phyloP scores from a whole-genome alignment of 2,113 vertebrate genomes.

The Prochilodus magdalenae region DNA sequence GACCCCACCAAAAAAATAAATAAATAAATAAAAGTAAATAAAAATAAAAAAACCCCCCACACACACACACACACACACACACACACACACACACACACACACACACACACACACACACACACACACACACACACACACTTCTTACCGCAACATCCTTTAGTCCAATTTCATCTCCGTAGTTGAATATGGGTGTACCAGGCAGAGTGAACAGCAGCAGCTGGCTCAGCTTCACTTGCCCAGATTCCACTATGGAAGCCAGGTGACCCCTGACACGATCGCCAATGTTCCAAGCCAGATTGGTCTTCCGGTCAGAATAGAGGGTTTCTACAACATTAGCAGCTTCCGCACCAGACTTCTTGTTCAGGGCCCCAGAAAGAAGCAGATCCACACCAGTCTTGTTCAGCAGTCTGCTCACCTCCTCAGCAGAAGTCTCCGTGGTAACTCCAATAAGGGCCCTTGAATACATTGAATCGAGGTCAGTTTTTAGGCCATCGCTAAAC shows the following conservation, averaged over 20 bases:
- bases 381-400: conserved; percentile 72
- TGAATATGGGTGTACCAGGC: conserved; percentile 83
- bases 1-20: too few relatives aligned
- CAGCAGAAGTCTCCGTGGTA: conserved; percentile 43
- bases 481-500: neutral
- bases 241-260: conserved; percentile 67
- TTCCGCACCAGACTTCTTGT: neutral
- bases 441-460: conserved; percentile 73
- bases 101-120: too few relatives aligned
- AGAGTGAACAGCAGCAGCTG: conserved; percentile 85
- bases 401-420: conserved; percentile 61
- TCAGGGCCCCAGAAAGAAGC: conserved; percentile 69
- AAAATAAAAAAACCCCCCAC: too few relatives aligned
- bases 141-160: conserved; percentile 69
- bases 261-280: conserved; percentile 66
- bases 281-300: conserved; percentile 72
- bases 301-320: conserved; percentile 58
- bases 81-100: too few relatives aligned
- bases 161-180: conserved; percentile 86
- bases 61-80: too few relatives aligned
- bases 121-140: too few relatives aligned
- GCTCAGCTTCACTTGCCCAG: conserved; percentile 65
- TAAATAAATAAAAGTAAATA: too few relatives aligned
- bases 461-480: neutral
- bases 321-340: conserved; percentile 52